phyloP scores from a whole-genome alignment of 2,888 invertebrate genomes.

The Hirtodrosophila alboralis region DNA sequence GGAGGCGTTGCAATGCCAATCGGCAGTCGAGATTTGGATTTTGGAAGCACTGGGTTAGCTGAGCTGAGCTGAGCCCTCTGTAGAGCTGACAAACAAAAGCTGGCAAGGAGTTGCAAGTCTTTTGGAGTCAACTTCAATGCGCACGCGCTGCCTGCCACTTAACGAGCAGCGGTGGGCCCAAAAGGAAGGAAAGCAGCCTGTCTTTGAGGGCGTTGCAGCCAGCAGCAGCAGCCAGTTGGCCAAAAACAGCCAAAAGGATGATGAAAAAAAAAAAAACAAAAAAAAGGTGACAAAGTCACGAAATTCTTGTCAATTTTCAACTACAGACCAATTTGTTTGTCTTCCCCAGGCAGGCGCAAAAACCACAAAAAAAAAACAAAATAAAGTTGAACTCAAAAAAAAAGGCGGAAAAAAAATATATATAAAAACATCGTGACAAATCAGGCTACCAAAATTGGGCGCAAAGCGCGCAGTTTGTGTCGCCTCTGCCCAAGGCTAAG shows the following conservation, averaged over 20 bases:
- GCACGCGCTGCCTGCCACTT: slow-evolving; percentile 78
- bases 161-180: slow-evolving; percentile 62
- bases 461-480: slow-evolving; percentile 51
- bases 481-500: slow-evolving; percentile 50
- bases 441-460: slow-evolving; percentile 84
- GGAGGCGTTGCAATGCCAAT: slow-evolving; percentile 35
- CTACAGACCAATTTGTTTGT: slow-evolving; percentile 84
- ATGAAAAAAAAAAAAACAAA: slow-evolving; percentile 54
- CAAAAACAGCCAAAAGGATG: slow-evolving; percentile 14
- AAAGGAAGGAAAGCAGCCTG: slow-evolving; percentile 64
- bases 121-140: slow-evolving; percentile 61
- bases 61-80: no score
- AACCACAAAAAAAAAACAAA: no score
- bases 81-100: slow-evolving; percentile 18
- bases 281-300: slow-evolving; percentile 84
- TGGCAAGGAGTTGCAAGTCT: slow-evolving; percentile 15
- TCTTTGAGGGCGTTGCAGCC: slow-evolving; percentile 68
- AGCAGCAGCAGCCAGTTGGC: no score
- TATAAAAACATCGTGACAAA: slow-evolving; percentile 82
- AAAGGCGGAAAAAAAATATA: slow-evolving; percentile 26
- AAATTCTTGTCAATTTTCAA: slow-evolving; percentile 84
- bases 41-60: slow-evolving; percentile 27
- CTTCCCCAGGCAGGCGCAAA: slow-evolving; percentile 64
- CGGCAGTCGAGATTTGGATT: slow-evolving; percentile 39
- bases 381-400: slow-evolving; percentile 11